phyloP scores from a whole-genome alignment of 2,113 vertebrate species.

The Perccottus glenii region DNA sequence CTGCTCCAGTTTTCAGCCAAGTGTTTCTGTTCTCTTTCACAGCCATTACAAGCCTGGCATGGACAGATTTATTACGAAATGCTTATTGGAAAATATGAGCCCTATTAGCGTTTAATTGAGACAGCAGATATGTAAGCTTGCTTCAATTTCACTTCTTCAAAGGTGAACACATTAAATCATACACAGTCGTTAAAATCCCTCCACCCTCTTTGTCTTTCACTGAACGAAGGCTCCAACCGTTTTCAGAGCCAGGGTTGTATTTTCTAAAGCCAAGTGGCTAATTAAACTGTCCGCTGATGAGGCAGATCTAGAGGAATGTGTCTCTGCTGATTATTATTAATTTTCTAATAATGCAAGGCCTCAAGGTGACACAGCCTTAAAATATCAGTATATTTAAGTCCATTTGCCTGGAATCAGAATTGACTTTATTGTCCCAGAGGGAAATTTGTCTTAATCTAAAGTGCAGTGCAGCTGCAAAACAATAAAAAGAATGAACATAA shows the following conservation, averaged over 20 bases:
- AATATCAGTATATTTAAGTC: conserved; percentile 14
- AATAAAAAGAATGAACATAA: no score
- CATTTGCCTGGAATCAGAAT: not conserved
- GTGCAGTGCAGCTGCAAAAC: no score
- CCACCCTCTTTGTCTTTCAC: conserved; percentile 22
- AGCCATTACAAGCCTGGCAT: conserved; percentile 37
- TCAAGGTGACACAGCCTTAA: conserved; percentile 32
- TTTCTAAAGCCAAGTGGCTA: conserved; percentile 37
- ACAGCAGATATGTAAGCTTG: conserved; percentile 38
- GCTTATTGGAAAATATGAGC: conserved; percentile 49
- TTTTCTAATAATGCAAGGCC: conserved; percentile 42
- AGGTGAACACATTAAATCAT: conserved; percentile 48
- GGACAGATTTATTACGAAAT: conserved; percentile 41
- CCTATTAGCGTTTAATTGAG: conserved; percentile 59
- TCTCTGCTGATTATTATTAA: conserved; percentile 39
- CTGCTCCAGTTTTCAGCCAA: conserved; percentile 29
- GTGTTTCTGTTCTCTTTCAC: conserved; percentile 40
- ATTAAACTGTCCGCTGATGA: conserved; percentile 43
- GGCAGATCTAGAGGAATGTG: conserved; percentile 18
- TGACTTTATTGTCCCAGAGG: no score
- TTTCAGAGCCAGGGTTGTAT: conserved; percentile 22
- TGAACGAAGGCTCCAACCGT: conserved; percentile 18
- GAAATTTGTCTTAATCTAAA: no score
- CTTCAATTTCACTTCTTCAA: conserved; percentile 39
- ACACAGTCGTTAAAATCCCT: conserved; percentile 36